Base-by-base conservation (phyloP, 2,888 invertebrate genomes). In the Bombylius major region DNA sequence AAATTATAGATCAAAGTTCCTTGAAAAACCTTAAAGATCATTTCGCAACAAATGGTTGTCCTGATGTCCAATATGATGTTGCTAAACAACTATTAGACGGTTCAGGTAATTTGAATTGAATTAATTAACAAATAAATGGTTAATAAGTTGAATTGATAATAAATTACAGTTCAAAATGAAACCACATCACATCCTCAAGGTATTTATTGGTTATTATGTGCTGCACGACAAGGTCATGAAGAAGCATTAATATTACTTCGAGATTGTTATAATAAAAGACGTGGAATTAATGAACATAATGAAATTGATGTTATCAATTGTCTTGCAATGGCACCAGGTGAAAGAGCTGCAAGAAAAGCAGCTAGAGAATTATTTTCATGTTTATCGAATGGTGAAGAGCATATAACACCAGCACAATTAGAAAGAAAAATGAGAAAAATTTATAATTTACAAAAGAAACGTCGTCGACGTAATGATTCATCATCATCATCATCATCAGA, bases 171-270 rank as follows among this genome's bases (percentile, higher is more conserved):
- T 4, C 8, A 11, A 11, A 11, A 42, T 11, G 39, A 42, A 42
- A 11, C 39, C 8, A 42, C 67, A 13, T 63, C 69, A 6, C 87
- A 86, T 59, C 82, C 84, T 62, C 80, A 88, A 62, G 94, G 92
- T 0, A 82, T 95, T 52, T 86, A 89, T 66, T 95, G 94, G 94
- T 74, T 95, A 51, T 84, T 92, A n/a, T 87, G 88, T 74, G 93
- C 95, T 4, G 92, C 94, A 0, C 89, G 91, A 66, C 92, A 94
- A 71, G 95, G 94, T 0, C 91, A 92, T 65, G 80, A 84, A 48
- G 90, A 92, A 69, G 94, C 94, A 0, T 87, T 91, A 44, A 82
- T 82, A 58, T 79, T 92, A 66, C 77, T 96, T 4, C 65, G 65
- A 4, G 69, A 73, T 48, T 74, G 73, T 63, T 68, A 61, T 63